These are phyloP conservation scores for Megalopta genalis DNA, from an alignment of 1,140 invertebrate genomes.

Conservation along the genomic window DNA sequence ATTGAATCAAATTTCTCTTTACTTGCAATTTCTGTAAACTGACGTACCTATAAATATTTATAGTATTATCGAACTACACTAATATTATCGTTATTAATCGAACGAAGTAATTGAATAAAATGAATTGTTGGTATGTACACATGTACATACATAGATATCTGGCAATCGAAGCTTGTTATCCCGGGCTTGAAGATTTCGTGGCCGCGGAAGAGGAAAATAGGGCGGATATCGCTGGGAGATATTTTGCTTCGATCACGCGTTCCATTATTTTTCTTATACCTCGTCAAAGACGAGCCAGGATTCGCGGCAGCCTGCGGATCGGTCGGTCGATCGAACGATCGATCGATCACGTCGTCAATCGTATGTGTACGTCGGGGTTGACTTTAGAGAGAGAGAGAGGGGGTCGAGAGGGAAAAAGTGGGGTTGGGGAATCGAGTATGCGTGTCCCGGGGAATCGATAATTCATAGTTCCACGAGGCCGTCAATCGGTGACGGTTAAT, in stretches of 20 bases:
- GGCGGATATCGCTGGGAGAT: slow-evolving; percentile 35
- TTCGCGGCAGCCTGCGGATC: not conserved
- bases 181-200: too few relatives aligned
- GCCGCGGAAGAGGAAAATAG: too few relatives aligned
- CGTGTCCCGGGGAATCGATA: slow-evolving; percentile 17
- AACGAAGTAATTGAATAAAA: too few relatives aligned
- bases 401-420: not conserved
- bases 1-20: too few relatives aligned
- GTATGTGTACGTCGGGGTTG: not conserved
- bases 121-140: too few relatives aligned
- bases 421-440: not conserved
- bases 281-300: not conserved
- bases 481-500: slow-evolving; percentile 5
- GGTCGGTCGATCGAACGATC: slow-evolving; percentile 15
- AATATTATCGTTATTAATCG: too few relatives aligned
- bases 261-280: slow-evolving; percentile 51
- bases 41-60: too few relatives aligned
- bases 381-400: too few relatives aligned
- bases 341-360: slow-evolving; percentile 22
- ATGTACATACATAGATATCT: too few relatives aligned
- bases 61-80: too few relatives aligned
- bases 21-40: too few relatives aligned
- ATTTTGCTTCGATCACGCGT: slow-evolving; percentile 49
- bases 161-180: too few relatives aligned
- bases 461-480: not conserved